Base-by-base conservation (phyloP, 2,797 vertebrate genomes). In the Micropoecilia bifurca region DNA sequence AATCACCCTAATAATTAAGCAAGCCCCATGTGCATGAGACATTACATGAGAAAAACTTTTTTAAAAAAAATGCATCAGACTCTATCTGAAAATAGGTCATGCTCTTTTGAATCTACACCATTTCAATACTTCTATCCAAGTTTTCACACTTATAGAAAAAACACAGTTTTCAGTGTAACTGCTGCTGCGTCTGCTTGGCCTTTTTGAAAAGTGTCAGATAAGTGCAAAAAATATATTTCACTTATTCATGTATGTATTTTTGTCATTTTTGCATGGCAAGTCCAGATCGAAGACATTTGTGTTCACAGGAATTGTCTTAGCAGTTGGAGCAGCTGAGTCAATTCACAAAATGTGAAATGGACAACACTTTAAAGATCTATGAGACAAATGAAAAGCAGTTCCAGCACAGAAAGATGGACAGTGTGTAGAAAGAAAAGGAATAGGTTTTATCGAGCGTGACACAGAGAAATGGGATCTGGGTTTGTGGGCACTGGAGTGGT, bases 371-470 rank as follows among this genome's bases (percentile, higher is more conserved):
- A 83, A 83, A 88, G 74, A 86, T 88, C 81, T 80, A 71, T 78
- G 89, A 85, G 78, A 87, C 85, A 91, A 90, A 92, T 90, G 83
- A 92, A 83, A 88, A 89, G 77, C 74, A 77, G 87, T 81, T 87
- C 80, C 76, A 76, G 84, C 45, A 39, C 85, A 66, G 79, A 87
- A 80, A 87, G 86, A 91, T 80, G 59, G 90, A 85, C 83, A 75
- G 79, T 36, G 73, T 61, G 75, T 61, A 72, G 87, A 82, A 83
- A 87, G 86, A 89, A 83, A 73, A 90, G 83, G 89, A 92, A 94
- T 90, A 89, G 90, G 83, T 85, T 95, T 95, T 93, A 96, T 95
- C 86, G 87, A 95, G 92, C 83, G 83, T 92, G 94, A 95, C 89
- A 87, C 86, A 72, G 81, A 94, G 91, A 95, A 95, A 95, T 93